Evolutionary conservation across 2,888 invertebrate genomes (phyloP).

Genomic region (Pterobdella sp.): DNA sequence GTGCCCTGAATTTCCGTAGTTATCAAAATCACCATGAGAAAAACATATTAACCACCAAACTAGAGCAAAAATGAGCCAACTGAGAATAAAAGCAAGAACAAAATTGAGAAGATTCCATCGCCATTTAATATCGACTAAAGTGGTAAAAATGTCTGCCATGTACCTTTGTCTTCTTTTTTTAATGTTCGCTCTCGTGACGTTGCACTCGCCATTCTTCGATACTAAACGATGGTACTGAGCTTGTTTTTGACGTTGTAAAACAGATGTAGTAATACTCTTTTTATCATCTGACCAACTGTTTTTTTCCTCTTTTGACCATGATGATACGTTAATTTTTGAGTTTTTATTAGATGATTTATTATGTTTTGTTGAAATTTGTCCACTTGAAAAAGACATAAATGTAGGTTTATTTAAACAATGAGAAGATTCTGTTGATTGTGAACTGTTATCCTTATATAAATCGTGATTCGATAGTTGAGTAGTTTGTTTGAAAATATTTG

Average conservation of each 20-base stretch:
- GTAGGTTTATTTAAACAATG: background rate
- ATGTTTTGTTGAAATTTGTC: background rate
- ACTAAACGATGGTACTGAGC: slow-evolving; percentile 64
- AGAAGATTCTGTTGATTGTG: background rate
- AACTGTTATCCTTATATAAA: background rate
- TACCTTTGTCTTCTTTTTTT: slow-evolving; percentile 84
- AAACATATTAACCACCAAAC: slow-evolving; percentile 91
- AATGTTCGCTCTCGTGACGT: slow-evolving; percentile 88
- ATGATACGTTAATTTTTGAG: background rate
- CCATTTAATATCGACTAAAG: slow-evolving; percentile 55
- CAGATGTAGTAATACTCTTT: background rate
- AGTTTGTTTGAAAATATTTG: slow-evolving; percentile 12
- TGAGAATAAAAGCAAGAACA: slow-evolving; percentile 60
- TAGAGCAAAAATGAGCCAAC: slow-evolving; percentile 83
- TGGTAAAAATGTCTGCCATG: slow-evolving; percentile 63
- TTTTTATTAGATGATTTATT: background rate
- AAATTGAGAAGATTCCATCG: slow-evolving; percentile 53
- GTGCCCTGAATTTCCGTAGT: slow-evolving; percentile 40
- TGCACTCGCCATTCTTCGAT: slow-evolving; percentile 94
- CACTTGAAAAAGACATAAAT: background rate
- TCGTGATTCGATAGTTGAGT: background rate
- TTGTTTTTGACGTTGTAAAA: slow-evolving; percentile 2
- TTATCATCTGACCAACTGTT: background rate
- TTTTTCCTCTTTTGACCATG: background rate
- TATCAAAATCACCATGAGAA: slow-evolving; percentile 78